A percentile compares a stretch with the other conserved stretches of the same genome.
Conservation (phyloP, 2,113 vertebrate species). For the Cnemophilus loriae region DNA sequence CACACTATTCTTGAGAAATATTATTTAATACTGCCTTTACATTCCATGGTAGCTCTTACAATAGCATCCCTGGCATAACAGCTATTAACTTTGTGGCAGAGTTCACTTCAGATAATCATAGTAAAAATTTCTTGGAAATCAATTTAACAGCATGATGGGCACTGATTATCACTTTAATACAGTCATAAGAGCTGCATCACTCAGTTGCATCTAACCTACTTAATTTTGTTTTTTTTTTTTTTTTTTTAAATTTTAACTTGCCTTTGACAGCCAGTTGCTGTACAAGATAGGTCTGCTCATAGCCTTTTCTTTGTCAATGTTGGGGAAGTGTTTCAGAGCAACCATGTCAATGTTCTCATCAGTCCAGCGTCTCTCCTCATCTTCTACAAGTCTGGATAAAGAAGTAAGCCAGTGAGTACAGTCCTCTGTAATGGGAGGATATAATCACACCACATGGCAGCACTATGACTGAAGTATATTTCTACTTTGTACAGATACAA, state of each 20-base stretch:
- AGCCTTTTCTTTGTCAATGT: conserved; percentile 92
- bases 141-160: not conserved
- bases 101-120: not conserved
- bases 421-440: not conserved
- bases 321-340: conserved; percentile 96
- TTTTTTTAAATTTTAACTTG: not conserved
- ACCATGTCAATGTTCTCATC: conserved; percentile 96
- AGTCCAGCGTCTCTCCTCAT: conserved; percentile 97
- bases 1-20: not conserved
- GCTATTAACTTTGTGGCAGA: not conserved
- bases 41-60: not conserved
- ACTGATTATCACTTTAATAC: accelerated
- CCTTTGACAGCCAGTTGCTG: conserved; percentile 99
- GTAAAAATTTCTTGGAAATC: not conserved
- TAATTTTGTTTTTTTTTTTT: not conserved
- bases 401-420: not conserved
- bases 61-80: not conserved
- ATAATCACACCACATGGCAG: not conserved
- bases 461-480: not conserved
- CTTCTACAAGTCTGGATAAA: conserved; percentile 85
- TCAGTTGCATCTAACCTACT: not conserved
- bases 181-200: not conserved
- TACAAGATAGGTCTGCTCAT: conserved; percentile 94
- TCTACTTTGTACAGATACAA: not conserved
- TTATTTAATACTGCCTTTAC: not conserved